These are phyloP conservation scores for Todiramphus saurophagus DNA, from an alignment of 2,113 vertebrate species.

Conservation along the genomic window DNA sequence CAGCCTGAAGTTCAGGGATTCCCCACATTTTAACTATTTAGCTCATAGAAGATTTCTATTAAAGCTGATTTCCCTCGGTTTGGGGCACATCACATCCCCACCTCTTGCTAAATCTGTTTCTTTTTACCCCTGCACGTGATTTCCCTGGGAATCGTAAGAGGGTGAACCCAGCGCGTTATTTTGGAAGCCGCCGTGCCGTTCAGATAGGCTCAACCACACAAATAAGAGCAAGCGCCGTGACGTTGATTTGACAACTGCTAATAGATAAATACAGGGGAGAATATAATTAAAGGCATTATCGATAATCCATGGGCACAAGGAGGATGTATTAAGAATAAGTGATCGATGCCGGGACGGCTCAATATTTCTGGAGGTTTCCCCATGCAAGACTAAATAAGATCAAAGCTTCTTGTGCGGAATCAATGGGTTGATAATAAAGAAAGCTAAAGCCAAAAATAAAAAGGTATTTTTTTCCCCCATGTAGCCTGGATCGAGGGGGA, in stretches of 20 bases:
- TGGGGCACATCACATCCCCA: no score
- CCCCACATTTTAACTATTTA: neutral
- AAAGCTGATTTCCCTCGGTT: neutral
- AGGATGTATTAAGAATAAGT: neutral
- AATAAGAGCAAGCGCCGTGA: rapidly evolving
- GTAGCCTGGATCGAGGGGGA: neutral
- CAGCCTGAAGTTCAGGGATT: neutral
- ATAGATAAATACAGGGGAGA: neutral
- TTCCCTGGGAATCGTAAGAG: neutral
- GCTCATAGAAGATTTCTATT: neutral
- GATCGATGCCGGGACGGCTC: neutral
- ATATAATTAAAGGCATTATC: neutral
- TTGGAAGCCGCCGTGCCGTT: neutral
- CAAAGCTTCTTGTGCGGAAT: neutral
- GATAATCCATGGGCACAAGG: neutral
- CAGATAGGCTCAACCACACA: neutral
- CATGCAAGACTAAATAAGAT: neutral
- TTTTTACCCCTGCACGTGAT: neutral
- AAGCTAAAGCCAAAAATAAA: neutral
- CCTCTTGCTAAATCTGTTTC: neutral
- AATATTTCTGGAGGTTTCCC: neutral
- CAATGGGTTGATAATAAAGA: neutral
- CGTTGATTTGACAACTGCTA: neutral
- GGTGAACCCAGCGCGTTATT: rapidly evolving
- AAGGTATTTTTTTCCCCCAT: neutral